Base-by-base conservation (phyloP, 2,797 vertebrate species). In the Acanthopagrus latus region DNA sequence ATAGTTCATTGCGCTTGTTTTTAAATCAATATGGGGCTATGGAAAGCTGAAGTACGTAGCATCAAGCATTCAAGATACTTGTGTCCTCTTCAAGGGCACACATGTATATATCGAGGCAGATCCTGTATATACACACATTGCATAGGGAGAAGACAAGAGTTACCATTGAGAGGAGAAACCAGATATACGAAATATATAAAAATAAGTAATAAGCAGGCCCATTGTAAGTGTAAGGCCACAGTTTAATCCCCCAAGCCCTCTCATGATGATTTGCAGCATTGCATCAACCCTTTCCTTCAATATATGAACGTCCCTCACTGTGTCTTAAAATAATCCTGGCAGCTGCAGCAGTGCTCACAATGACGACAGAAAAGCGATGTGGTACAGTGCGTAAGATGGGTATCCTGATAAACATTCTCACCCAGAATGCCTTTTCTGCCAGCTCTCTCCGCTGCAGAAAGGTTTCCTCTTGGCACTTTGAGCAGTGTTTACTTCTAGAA, bases 291-390 rank as follows among this genome's bases (percentile, higher is more conserved):
- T 5, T 52, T 33, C 27, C 5, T 43, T 2, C 43, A 16, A 41
- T n/a, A 73, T 50, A 54, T 54, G 25, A 52, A 51, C 23, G 2
- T 64, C 51, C 51, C 1, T 54, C 10, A 9, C 46, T 48, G 27
- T 43, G 47, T 60, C 59, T 66, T 57, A 9, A 74, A 69, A 75
- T 25, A 55, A 50, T 62, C 20, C 1, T 47, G 64, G 62, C 65
- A 66, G 52, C 57, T 54, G 23, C 16, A 56, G 18, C 20, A 4
- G 2, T 10, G 51, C 21, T 55, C 48, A 20, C 50, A 64, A 12
- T 27, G 47, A 50, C 33, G 7, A 18, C 46, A 33, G n/a, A 21
- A 8, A 66, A 44, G 67, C 4, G 1, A 29, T 25, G 29, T 21
- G 27, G 25, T 27, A 54, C 29, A 50, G 43, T 48, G 38, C 46